Conservation (phyloP, 2,797 vertebrate species). For the Hydrophis major region DNA sequence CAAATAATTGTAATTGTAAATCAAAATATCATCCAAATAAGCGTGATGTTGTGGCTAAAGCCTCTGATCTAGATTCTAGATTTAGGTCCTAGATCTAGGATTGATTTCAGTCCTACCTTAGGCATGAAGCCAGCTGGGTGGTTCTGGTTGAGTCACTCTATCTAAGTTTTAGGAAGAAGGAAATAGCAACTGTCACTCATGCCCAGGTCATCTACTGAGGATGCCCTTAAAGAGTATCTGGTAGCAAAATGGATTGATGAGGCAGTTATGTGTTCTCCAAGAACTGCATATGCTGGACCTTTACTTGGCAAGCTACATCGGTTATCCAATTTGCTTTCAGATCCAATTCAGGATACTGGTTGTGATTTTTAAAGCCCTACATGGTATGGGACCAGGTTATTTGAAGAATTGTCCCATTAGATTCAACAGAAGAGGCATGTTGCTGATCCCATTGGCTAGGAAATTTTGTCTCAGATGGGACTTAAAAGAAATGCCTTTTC, state of each 20-base stretch:
- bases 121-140: neutral
- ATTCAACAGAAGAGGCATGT: neutral
- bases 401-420: neutral
- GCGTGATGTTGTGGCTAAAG: neutral
- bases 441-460: neutral
- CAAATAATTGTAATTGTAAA: neutral
- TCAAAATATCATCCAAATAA: neutral
- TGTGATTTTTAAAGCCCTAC: neutral
- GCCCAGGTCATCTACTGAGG: neutral
- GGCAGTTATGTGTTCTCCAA: neutral
- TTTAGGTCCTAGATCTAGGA: neutral
- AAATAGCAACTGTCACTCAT: neutral
- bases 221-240: neutral
- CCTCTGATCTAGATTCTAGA: neutral
- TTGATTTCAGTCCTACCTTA: neutral
- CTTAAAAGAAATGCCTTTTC: neutral
- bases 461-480: neutral
- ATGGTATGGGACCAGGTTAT: neutral
- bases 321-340: neutral
- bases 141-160: neutral
- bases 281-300: neutral
- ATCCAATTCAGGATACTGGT: neutral
- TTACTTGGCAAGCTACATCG: neutral
- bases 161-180: neutral
- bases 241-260: neutral